Evolutionary conservation across 2,113 vertebrate genomes (phyloP), one percentile per base, ranked within the genome.

Genomic region (Glaucidium brasilianum): DNA sequence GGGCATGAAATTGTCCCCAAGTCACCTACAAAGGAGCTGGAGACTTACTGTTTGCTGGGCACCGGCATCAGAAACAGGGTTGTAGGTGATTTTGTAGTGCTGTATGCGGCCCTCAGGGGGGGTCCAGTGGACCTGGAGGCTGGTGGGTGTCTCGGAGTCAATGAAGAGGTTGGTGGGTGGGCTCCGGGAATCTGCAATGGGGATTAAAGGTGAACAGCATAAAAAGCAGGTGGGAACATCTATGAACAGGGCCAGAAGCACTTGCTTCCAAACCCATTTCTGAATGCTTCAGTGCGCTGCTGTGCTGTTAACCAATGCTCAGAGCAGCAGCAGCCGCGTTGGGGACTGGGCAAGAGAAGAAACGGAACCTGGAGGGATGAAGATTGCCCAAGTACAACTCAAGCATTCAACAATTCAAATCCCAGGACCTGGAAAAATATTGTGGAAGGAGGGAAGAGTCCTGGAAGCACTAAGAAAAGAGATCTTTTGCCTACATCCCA

Each of bases 81-180:
- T 85, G 49, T 99, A 99, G 62, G 97, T 98, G 67, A 99, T 97
- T 5, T 92, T 98, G 92, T 99, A 99, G 97, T 98, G 98, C 32
- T 98, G 98, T 1, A 99, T 96, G 0, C 98, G 98, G 30, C 98
- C 98, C 0, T 98, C 98, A 0, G 99, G 99, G 15, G 99, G 98
- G 5, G 95, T 96, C 99, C 99, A 99, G 74, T 97, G 98, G 93
- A 99, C 96, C 88, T 97, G 85, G 55, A 99, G 90, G 96, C 98
- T 99, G 94, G 97, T 97, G 6, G 99, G 97, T 0, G 98, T 99
- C 97, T 99, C 98, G 0, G 99, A 98, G 9, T 98, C 97, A 11
- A 99, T 96, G 11, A 96, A 91, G 52, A 99, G 98, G 50, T 98
- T 97, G 85, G 98, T 98, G 1, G 99, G 99, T 15, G 99, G 98